Evolutionary conservation across 2,888 invertebrate species (phyloP), one percentile per base, ranked within the genome.

Genomic region (Thysanoteuthis rhombus): DNA sequence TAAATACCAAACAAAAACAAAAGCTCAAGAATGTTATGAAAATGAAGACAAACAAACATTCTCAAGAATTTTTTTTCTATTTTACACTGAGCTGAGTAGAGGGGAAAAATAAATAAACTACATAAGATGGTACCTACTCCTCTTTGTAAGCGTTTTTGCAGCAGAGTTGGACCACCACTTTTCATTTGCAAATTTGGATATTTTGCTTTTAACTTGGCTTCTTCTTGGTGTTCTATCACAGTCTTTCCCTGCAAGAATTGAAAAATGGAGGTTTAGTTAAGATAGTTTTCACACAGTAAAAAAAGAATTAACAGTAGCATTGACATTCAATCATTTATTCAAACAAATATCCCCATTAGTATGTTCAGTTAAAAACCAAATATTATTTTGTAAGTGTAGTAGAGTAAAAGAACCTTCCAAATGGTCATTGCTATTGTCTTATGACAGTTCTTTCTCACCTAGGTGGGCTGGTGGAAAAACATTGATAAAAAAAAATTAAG

Each of bases 71-170:
- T n/a, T n/a, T n/a, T n/a, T n/a, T n/a, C n/a, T n/a, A 32, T 58
- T 58, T 0, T 28, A 58, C 5, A 58, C 25, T 32, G 25, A 28
- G 6, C 28, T 58, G 52, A 58, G 5, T 42, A 42, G 40, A 8
- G 25, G 12, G n/a, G n/a, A n/a, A n/a, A n/a, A n/a, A n/a, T n/a
- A 91, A 32, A 90, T 28, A 28, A 91, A 38, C 0, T 32, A 40
- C 22, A 25, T 12, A 10, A n/a, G 38, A 32, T 90, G 39, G 40
- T 28, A 97, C 98, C 98, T 97, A 99, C 99, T 97, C 99, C 99
- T 97, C 99, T 99, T 97, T 99, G 99, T 95, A 99, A 97, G 96
- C 99, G 98, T 97, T 99, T 99, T 97, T 99, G 99, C 95, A 99
- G 97, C 96, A 99, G 98, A 42, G 98, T 98, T 6, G 99, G 99